Evolutionary conservation across 2,797 vertebrate species (phyloP), one percentile per base, ranked within the genome.

Genomic region (Tympanoctomys barrerae): DNA sequence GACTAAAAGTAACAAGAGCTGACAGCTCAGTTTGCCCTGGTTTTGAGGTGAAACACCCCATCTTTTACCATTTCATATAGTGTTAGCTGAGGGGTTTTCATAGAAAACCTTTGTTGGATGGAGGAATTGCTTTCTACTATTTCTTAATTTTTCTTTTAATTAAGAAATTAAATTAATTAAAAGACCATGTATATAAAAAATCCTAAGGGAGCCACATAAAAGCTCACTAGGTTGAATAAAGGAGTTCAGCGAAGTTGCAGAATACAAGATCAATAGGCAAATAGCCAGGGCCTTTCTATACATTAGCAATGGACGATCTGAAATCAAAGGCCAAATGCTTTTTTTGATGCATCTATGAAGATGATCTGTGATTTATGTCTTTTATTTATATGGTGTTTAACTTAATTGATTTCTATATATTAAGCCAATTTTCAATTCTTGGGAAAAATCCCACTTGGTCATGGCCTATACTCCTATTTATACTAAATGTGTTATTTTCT

Each of bases 271-370:
- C 66, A 75, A 86, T 54, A 82, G 73, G n/a, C 57, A 89, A 54
- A 61, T 62, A 75, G 31, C 68, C 31, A 89, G 59, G 36, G 22
- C 28, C 36, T 89, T 81, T 59, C 61, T 19, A 18, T 21, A 70
- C 14, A 52, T 42, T 42, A 75, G 24, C 82, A 61, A 54, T 33
- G 36, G 68, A 49, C 28, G 52, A 82, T 31, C 21, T n/a, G 80
- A 86, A 86, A 86, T 92, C 28, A 89, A 94, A 84, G 39, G 49
- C 39, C 73, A 89, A 64, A 89, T 85, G 59, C 7, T 61, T 52
- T 62, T 66, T 79, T 39, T 66, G 39, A 28, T 66, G n/a, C 16
- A 79, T 75, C 57, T 61, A 3, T 68, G 57, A n/a, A 81, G 62
- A 73, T 10, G 2, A 36, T 46, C 24, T 42, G 26, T n/a, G 22